These are phyloP conservation scores for Hydroisotoma schaefferi DNA, from an alignment of 2,888 invertebrate genomes.

Conservation along the genomic window DNA sequence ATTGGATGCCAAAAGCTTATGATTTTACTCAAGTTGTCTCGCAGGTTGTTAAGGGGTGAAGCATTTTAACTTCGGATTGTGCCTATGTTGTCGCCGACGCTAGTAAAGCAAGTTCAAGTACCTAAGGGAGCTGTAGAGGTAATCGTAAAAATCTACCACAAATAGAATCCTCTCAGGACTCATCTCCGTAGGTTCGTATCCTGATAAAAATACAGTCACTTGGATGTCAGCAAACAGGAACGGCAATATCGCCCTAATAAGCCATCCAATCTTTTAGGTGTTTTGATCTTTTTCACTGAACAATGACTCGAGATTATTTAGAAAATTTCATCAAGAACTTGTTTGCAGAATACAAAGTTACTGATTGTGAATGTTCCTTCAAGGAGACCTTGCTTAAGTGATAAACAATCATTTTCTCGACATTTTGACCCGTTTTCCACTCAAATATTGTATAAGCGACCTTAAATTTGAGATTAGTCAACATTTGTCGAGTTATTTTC, in stretches of 20 bases:
- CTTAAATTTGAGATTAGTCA: too few species aligned
- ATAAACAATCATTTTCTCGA: too few species aligned
- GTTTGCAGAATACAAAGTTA: too few species aligned
- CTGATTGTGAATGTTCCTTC: too few species aligned
- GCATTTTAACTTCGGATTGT: not conserved
- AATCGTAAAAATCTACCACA: constrained; percentile 12
- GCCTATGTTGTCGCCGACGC: not conserved
- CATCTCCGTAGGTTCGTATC: not conserved
- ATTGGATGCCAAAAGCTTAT: not conserved
- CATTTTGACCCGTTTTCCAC: not conserved
- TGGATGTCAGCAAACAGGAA: not conserved
- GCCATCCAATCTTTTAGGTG: not conserved
- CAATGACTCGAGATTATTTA: too few species aligned
- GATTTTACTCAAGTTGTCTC: not conserved
- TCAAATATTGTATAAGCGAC: too few species aligned
- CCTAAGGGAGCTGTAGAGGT: constrained; percentile 3
- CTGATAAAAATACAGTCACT: not conserved
- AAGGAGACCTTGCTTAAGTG: too few species aligned
- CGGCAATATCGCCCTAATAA: not conserved
- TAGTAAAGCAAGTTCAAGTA: not conserved
- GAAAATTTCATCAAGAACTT: too few species aligned
- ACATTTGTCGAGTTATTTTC: too few species aligned
- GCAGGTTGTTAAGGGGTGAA: not conserved
- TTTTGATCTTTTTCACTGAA: too few species aligned
- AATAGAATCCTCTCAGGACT: constrained; percentile 4